Evolutionary conservation across 2,797 vertebrate species (phyloP), one percentile per base, ranked within the genome.

Genomic region (Pipistrellus pipistrellus): DNA sequence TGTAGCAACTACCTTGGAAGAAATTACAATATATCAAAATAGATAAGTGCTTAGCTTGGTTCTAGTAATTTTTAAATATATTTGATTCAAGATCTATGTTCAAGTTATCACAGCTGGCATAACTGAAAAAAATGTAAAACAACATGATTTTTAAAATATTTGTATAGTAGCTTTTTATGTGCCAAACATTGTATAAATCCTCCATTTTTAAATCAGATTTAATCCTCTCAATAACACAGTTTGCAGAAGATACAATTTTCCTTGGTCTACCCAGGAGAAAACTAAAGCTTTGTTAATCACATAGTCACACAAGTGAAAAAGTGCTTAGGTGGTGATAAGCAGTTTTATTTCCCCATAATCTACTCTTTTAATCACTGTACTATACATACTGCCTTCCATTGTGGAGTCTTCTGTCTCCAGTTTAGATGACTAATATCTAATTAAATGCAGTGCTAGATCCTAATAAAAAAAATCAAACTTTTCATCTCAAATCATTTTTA

Each of bases 391-490:
- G 15, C 8, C 46, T 48, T 68, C 23, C 44, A 48, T 53, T 88
- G 75, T 71, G 41, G 20, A 80, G 35, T 53, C 30, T 59, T 57
- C 69, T 80, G 15, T 21, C 69, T 64, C 88, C 17, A 5, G 8
- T 82, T 30, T 53, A 81, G 23, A 64, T 86, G 30, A 81, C 23
- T 88, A 57, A 84, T 77, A 11, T 71, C 38, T 96, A 96, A 97
- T 94, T 96, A 96, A 96, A 93, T 92, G 12, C 30, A 94, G 68
- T 55, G 93, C 53, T 92, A 64, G 27, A 91, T 88, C 13, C 77
- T 97, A 92, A 96, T 89, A 93, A 64, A 94, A 35, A 41, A 41
- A 86, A 73, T 95, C 95, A 94, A 83, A 81, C 91, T 90, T 32
- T 73, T 30, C 17, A 1, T 96, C 75, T 85, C 90, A 38, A 95